Evolutionary conservation across 2,797 vertebrate species (phyloP), one percentile per base, ranked within the genome.

Genomic region (Chelmon rostratus): DNA sequence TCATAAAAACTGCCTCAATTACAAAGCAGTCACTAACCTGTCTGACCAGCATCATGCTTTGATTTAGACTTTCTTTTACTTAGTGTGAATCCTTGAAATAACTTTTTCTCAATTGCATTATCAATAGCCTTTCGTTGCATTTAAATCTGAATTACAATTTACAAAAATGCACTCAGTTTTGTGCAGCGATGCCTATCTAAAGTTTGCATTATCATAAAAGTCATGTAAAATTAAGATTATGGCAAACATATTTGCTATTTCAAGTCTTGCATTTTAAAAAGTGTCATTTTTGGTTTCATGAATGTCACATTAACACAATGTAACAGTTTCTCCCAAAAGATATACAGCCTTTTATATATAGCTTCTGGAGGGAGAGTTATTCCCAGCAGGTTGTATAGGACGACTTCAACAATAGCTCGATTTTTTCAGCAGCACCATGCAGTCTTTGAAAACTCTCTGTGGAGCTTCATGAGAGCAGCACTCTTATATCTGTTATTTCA

Each of bases 401-500:
- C 15, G 47, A 4, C 12, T 67, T 13, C 33, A 70, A 42, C 37
- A 75, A 50, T 31, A 50, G 15, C 31, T 56, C 12, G 7, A 37
- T 33, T 64, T 28, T 42, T 56, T 47, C 21, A 66, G 72, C n/a
- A n/a, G n/a, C 52, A 21, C 9, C 16, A 25, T 15, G 19, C 44
- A 49, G 37, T 46, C 52, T 77, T 42, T 81, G 15, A 65, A 67
- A 63, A 53, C 31, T 42, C 42, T 59, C 49, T 12, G 10, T 69
- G 68, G 65, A 84, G 67, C 42, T 19, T 73, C 73, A 70, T 13
- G 21, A 71, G 75, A 72, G 46, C 63, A 13, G 9, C 8, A 56
- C 12, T 59, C 65, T 31, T 15, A 23, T 62, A 23, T 80, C 44
- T 78, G 68, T 58, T 74, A 38, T 68, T 87, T 66, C 33, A 78